These are phyloP conservation scores for Falco concolor DNA, from an alignment of 2,797 vertebrate genomes.

Conservation along the genomic window DNA sequence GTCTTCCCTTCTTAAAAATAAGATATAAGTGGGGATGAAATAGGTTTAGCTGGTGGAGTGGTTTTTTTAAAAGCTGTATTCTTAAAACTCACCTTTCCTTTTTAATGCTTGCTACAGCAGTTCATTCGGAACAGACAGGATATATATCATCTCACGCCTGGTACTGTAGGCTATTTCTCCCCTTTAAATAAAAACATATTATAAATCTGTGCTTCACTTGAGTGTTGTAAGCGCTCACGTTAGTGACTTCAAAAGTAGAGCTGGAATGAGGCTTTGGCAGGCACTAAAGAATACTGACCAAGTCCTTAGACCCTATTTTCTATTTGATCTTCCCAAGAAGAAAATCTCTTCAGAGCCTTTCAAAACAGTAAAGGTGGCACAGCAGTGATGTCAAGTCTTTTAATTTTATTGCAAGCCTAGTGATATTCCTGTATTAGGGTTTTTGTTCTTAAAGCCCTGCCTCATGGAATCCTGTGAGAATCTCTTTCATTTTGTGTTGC, in stretches of 20 bases:
- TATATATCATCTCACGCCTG: conserved; percentile 8
- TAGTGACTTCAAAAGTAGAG: conserved; percentile 39
- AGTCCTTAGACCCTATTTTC: background rate
- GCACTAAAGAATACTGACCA: conserved; percentile 7
- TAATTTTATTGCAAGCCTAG: background rate
- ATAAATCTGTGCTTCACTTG: conserved; percentile 42
- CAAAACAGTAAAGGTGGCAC: background rate
- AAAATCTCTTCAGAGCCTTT: conserved; percentile 23
- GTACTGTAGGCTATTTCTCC: conserved; percentile 33
- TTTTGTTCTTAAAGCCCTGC: background rate
- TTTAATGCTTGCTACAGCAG: conserved; percentile 38
- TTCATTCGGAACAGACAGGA: conserved; percentile 20
- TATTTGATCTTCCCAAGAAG: conserved; percentile 19
- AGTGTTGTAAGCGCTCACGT: conserved; percentile 13
- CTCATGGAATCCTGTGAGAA: background rate
- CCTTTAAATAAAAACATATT: conserved; percentile 57
- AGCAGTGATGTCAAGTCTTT: background rate
- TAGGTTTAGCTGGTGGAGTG: conserved; percentile 33
- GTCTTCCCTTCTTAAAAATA: conserved; percentile 50
- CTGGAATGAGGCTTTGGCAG: conserved; percentile 27
- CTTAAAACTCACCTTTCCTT: conserved; percentile 36
- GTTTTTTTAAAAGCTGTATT: conserved; percentile 19
- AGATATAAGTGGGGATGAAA: conserved; percentile 48
- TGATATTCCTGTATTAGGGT: background rate
- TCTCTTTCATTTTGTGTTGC: background rate